Evolutionary conservation across 2,888 invertebrate species (phyloP).

Genomic region (Nemotelus nigrinus): DNA sequence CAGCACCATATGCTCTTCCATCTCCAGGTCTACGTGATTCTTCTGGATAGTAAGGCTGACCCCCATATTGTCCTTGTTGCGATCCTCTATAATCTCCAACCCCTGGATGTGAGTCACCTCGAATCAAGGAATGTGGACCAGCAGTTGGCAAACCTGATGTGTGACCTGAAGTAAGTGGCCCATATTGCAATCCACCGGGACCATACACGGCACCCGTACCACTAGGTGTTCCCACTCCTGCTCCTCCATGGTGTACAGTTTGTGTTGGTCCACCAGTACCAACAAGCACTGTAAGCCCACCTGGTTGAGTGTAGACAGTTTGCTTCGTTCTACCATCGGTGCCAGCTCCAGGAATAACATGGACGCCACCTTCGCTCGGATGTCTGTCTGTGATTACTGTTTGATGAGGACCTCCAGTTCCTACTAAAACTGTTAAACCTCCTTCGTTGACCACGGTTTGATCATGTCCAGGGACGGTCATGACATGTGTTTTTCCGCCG

Average conservation of each 20-base stretch:
- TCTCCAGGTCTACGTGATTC: background rate
- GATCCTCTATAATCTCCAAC: background rate
- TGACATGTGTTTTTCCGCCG: constrained; percentile 31
- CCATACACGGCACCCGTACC: background rate
- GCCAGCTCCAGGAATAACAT: constrained; percentile 48
- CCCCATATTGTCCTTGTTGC: background rate
- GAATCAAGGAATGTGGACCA: background rate
- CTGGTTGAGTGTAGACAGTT: constrained; percentile 50
- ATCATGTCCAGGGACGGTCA: constrained; percentile 47
- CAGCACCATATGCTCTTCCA: background rate
- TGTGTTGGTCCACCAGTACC: constrained; percentile 53
- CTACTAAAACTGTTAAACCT: constrained; percentile 52
- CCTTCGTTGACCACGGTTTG: constrained; percentile 49
- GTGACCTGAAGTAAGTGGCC: constrained; percentile 31
- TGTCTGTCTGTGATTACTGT: constrained; percentile 51
- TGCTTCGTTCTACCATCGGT: constrained; percentile 47
- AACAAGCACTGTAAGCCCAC: constrained; percentile 52
- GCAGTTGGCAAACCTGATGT: background rate
- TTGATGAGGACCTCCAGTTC: constrained; percentile 53
- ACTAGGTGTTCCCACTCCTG: background rate
- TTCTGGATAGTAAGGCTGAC: background rate
- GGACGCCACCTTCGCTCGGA: constrained; percentile 44
- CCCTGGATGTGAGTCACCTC: background rate
- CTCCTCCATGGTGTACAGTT: constrained; percentile 50
- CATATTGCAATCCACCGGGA: constrained; percentile 32